These are phyloP conservation scores for Stenoptilia bipunctidactyla DNA, from an alignment of 2,888 invertebrate species.

Conservation along the genomic window DNA sequence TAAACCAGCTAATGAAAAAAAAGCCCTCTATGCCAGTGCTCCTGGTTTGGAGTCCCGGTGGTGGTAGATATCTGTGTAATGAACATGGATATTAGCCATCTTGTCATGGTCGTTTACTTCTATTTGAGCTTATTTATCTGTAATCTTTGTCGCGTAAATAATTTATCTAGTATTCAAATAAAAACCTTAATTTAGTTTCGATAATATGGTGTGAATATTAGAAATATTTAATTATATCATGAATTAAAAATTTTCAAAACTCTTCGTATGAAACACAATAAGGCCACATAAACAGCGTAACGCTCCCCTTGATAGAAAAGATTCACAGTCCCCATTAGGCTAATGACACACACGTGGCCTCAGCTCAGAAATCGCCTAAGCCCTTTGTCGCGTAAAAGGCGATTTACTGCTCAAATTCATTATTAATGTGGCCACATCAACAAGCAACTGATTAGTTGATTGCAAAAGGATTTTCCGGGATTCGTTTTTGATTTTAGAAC, in stretches of 20 bases:
- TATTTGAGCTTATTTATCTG: no score
- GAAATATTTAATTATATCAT: not conserved
- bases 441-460: constrained; percentile 53
- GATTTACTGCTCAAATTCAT: constrained; percentile 64
- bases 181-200: no score
- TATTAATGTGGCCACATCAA: constrained; percentile 59
- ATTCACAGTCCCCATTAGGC: constrained; percentile 55
- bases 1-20: no score
- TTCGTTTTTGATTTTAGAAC: not conserved
- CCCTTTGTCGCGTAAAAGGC: constrained; percentile 60
- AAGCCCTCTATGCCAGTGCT: no score
- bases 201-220: no score
- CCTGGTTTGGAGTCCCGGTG: no score
- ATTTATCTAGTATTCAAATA: no score
- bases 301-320: constrained; percentile 32
- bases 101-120: no score
- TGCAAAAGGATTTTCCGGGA: constrained; percentile 34
- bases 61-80: no score
- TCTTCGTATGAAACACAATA: not conserved
- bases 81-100: no score
- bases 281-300: not conserved
- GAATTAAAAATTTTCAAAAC: not conserved
- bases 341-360: constrained; percentile 64
- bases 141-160: no score
- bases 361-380: constrained; percentile 35